Evolutionary conservation across 2,888 invertebrate genomes (phyloP), one percentile per base, ranked within the genome.

Genomic region (Cerceris ruficornis): DNA sequence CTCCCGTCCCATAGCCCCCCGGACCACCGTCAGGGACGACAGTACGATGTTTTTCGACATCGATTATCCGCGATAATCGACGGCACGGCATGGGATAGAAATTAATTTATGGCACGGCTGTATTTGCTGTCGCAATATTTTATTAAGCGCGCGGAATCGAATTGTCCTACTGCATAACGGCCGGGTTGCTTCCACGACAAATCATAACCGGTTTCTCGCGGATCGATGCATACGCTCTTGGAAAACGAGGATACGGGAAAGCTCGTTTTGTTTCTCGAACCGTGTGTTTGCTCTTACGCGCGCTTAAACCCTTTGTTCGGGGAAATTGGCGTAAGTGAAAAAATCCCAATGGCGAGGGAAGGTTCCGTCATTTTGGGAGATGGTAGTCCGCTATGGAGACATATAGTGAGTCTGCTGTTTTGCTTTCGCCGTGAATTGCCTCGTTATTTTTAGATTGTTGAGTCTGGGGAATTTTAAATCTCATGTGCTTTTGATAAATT

Each of bases 41-140:
- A 39, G 49, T 46, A 42, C 46, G 28, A 28, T 28, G 58, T 68
- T 76, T 71, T 75, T 69, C 64, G 59, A 55, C 59, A 72, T 72
- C 58, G 41, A 72, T 71, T 62, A 62, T 43, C 49, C 46, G 7
- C 71, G 17, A 72, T 73, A 68, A 76, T 72, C 69, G 59, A 14
- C n/a, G 49, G 41, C 28, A 13, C 42, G 14, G 14, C 43, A 15
- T 42, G 11, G 55, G 14, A 28, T 59, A 17, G 41, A 46, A 62
- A 68, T 69, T 55, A 69, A 73, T 77, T 73, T 69, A 75, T 57
- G 65, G 7, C 60, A 8, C 15, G 49, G 14, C n/a, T 17, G 49
- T 49, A 13, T 60, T 73, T 55, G 58, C 17, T 9, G n/a, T 15
- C 9, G 46, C 52, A 46, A 72, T 62, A 46, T 68, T 75, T 75